A percentile compares a stretch with the other conserved stretches of the same genome.
Evolutionary conservation across 2,797 vertebrate genomes (phyloP).

Genomic region (Merluccius polli): DNA sequence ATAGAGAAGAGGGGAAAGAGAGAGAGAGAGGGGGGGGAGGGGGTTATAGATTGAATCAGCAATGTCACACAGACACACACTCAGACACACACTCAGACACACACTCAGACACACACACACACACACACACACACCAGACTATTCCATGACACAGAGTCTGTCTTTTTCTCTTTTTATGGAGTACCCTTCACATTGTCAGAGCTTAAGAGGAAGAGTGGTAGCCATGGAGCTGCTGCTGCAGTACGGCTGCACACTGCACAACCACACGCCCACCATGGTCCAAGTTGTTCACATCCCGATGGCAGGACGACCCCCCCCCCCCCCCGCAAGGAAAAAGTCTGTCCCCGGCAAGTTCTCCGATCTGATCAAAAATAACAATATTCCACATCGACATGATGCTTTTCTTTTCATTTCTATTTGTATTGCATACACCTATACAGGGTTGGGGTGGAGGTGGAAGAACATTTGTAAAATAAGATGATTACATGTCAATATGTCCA

Average conservation of each 20-base stretch:
- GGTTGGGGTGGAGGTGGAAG: slow-evolving; percentile 69
- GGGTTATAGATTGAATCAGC: background rate
- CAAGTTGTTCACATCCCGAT: background rate
- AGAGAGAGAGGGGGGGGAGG: too few species aligned
- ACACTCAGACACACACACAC: background rate
- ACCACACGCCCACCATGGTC: background rate
- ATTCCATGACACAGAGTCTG: background rate
- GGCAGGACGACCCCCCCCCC: background rate
- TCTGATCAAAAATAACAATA: slow-evolving; percentile 55
- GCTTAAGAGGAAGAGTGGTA: too few species aligned
- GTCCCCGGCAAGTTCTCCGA: background rate
- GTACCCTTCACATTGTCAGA: background rate
- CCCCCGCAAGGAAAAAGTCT: too few species aligned
- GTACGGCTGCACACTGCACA: too few species aligned
- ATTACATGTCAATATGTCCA: background rate
- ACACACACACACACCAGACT: background rate
- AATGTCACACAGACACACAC: background rate
- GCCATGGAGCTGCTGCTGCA: too few species aligned
- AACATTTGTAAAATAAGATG: slow-evolving; percentile 55
- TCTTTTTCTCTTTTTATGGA: background rate
- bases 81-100: too few species aligned
- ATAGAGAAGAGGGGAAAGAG: too few species aligned
- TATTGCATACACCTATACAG: slow-evolving; percentile 13
- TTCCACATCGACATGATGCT: slow-evolving; percentile 23
- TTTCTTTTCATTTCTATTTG: slow-evolving; percentile 21